These are phyloP conservation scores for Erinaceus europaeus DNA, from an alignment of 2,113 vertebrate genomes.

Conservation along the genomic window DNA sequence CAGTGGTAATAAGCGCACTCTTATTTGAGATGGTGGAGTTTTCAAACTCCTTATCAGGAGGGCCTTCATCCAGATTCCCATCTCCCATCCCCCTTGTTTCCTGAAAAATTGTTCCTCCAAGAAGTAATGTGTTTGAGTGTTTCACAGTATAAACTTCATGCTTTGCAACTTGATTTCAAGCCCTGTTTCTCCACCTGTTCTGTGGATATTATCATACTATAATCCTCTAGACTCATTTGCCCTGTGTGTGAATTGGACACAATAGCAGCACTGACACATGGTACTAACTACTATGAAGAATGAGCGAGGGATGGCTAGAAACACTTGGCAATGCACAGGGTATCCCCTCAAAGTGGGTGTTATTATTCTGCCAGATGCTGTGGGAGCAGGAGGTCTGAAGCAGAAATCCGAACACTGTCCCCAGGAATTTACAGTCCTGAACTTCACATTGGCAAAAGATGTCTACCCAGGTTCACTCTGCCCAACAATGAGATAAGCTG, in stretches of 20 bases:
- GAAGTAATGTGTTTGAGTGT: background rate
- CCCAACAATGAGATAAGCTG: background rate
- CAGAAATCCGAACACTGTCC: background rate
- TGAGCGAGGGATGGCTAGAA: too few species aligned
- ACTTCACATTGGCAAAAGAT: background rate
- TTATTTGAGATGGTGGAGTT: background rate
- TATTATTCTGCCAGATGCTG: background rate
- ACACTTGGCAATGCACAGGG: background rate
- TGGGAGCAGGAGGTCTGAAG: background rate
- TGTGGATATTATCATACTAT: background rate
- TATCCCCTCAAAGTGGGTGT: accelerated
- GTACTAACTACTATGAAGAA: background rate
- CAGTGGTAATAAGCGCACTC: background rate
- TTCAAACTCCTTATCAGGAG: background rate
- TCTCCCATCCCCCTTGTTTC: background rate
- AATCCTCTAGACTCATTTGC: background rate
- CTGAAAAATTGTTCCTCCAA: too few species aligned
- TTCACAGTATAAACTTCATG: background rate
- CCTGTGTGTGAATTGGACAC: background rate
- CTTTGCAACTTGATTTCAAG: background rate
- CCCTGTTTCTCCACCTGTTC: background rate
- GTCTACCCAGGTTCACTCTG: background rate
- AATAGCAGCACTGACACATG: background rate
- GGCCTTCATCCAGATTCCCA: background rate
- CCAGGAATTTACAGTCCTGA: background rate